Evolutionary conservation across 2,888 invertebrate genomes (phyloP).

Genomic region (Ophioninae sp.): DNA sequence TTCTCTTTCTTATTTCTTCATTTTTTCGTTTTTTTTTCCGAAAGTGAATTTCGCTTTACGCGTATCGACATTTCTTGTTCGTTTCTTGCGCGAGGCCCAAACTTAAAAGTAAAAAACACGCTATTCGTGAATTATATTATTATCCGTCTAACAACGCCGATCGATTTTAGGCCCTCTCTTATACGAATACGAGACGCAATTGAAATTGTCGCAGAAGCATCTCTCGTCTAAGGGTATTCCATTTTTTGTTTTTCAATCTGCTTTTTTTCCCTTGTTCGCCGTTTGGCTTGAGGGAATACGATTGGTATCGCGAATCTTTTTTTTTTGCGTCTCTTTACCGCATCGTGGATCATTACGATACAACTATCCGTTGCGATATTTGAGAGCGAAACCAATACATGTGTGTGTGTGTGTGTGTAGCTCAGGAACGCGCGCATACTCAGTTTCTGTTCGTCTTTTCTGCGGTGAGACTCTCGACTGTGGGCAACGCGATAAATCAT

Average conservation of each 20-base stretch:
- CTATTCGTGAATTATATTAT: constrained; percentile 44
- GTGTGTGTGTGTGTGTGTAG: background rate
- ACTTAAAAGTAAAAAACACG: constrained; percentile 48
- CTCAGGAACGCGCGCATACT: background rate
- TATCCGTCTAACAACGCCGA: constrained; percentile 56
- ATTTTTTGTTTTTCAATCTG: constrained; percentile 24
- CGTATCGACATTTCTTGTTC: constrained; percentile 30
- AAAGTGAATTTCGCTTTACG: constrained; percentile 54
- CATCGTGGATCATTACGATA: background rate
- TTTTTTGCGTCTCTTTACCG: background rate
- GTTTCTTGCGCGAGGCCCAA: constrained; percentile 54
- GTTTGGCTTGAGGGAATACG: constrained; percentile 4
- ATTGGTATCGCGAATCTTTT: background rate
- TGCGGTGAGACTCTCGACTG: too few species aligned
- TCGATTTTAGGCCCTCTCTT: constrained; percentile 56
- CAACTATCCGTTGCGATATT: background rate
- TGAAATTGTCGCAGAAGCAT: constrained; percentile 54
- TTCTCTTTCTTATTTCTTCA: constrained; percentile 3
- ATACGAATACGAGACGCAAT: constrained; percentile 41
- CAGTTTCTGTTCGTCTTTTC: background rate
- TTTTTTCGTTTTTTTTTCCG: background rate
- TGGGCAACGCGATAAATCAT: too few species aligned
- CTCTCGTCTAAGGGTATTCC: constrained; percentile 58
- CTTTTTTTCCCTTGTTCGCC: constrained; percentile 19
- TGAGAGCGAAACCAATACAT: background rate